Evolutionary conservation across 2,888 invertebrate species (phyloP).

Genomic region (Auanema freiburgensis): DNA sequence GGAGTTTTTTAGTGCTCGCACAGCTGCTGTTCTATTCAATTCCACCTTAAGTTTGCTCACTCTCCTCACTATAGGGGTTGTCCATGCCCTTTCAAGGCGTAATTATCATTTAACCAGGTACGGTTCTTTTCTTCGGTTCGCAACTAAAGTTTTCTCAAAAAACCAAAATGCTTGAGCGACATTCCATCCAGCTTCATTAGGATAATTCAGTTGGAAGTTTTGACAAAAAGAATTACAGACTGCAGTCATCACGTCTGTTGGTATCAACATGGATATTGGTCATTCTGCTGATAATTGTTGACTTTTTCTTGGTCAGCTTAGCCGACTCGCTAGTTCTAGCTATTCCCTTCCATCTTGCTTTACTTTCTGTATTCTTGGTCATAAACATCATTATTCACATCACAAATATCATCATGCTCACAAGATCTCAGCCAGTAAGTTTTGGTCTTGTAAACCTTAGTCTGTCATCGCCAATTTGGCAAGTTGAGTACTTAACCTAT

Average conservation of each 20-base stretch:
- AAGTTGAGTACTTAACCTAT: constrained; percentile 21
- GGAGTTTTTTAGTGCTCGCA: constrained; percentile 19
- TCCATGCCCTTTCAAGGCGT: constrained; percentile 40
- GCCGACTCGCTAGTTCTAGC: constrained; percentile 34
- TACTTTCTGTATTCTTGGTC: constrained; percentile 51
- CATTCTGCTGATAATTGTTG: constrained; percentile 30
- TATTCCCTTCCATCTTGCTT: constrained; percentile 52
- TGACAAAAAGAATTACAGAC: constrained; percentile 24
- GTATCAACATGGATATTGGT: constrained; percentile 43
- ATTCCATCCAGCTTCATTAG: no score
- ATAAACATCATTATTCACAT: constrained; percentile 55
- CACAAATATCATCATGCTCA: constrained; percentile 45
- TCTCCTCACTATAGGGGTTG: constrained; percentile 43
- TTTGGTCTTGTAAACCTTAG: no score
- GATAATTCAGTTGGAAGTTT: no score
- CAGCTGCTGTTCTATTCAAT: constrained; percentile 37
- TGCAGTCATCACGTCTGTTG: constrained; percentile 36
- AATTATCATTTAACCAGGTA: constrained; percentile 45
- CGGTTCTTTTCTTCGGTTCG: background rate
- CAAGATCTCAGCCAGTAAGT: no score
- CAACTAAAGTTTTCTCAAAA: no score
- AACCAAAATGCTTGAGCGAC: no score
- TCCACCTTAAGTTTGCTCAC: constrained; percentile 45
- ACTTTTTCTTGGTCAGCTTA: constrained; percentile 37
- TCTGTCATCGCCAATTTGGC: no score